Percentiles rank a stretch among this genome's conserved stretches.
phyloP scores from a whole-genome alignment of 2,888 invertebrate genomes.

The Epinotia bilunana region DNA sequence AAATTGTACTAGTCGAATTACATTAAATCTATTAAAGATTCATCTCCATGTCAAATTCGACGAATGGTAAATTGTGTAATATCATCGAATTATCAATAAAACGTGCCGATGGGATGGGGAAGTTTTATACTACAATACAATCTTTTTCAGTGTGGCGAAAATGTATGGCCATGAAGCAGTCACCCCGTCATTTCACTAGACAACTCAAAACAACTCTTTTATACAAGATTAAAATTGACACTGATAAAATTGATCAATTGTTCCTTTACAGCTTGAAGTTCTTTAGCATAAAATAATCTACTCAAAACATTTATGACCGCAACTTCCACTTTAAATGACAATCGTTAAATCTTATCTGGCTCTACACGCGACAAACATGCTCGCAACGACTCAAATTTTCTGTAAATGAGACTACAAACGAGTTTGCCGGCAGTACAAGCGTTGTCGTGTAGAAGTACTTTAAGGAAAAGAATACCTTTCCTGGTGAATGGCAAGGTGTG shows the following conservation, averaged over 20 bases:
- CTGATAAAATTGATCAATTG: constrained; percentile 10
- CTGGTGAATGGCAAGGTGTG: constrained; percentile 42
- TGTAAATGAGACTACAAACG: constrained; percentile 37
- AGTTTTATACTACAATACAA: no score
- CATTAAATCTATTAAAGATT: neutral
- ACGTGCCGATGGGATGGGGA: no score
- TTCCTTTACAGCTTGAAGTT: constrained; percentile 11
- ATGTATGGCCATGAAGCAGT: neutral
- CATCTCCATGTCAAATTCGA: no score
- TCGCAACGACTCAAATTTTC: constrained; percentile 36
- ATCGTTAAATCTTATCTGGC: constrained; percentile 44
- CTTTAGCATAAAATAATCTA: constrained; percentile 27
- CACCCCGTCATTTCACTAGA: neutral
- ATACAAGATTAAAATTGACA: neutral
- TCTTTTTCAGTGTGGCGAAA: neutral
- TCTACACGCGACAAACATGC: constrained; percentile 36
- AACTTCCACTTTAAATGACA: constrained; percentile 38
- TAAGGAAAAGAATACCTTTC: constrained; percentile 32
- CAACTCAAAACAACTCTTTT: neutral
- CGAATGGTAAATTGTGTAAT: no score
- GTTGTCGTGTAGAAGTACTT: constrained; percentile 15
- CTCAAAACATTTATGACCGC: constrained; percentile 37
- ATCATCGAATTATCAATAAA: no score
- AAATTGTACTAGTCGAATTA: neutral
- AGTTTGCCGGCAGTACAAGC: constrained; percentile 22